Conservation (phyloP, 2,113 vertebrate species). For the Lucifuga dentata region DNA sequence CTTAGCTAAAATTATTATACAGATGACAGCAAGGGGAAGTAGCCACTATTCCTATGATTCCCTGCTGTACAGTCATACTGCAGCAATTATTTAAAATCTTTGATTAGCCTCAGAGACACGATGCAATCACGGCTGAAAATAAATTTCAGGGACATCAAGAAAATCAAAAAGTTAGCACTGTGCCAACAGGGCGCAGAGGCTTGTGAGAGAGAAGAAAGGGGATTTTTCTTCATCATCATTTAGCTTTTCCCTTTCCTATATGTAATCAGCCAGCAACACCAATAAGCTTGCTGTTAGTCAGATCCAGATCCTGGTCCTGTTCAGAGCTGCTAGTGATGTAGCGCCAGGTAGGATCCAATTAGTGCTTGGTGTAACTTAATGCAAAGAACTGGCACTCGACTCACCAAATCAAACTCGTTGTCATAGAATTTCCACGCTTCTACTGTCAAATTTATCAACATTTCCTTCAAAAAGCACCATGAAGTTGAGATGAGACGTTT, state of each 20-base stretch:
- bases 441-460: constrained; percentile 78
- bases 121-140: constrained; percentile 83
- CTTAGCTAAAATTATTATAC: constrained; percentile 60
- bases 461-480: constrained; percentile 76
- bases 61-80: constrained; percentile 72
- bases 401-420: constrained; percentile 78
- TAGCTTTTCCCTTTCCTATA: constrained; percentile 74
- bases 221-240: constrained; percentile 66
- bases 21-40: constrained; percentile 62
- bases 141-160: constrained; percentile 82
- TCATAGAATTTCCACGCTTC: constrained; percentile 80
- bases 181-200: constrained; percentile 80
- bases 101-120: constrained; percentile 79
- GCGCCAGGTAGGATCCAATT: constrained; percentile 86
- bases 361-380: constrained; percentile 82
- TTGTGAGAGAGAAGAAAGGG: constrained; percentile 64
- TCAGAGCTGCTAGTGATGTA: constrained; percentile 78
- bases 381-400: constrained; percentile 81
- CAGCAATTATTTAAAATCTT: constrained; percentile 82
- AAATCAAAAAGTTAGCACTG: constrained; percentile 72
- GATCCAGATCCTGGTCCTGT: constrained; percentile 77
- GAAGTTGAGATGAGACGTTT: constrained; percentile 81
- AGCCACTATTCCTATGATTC: constrained; percentile 69
- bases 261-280: constrained; percentile 82
- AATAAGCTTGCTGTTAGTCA: constrained; percentile 73